Evolutionary conservation across 2,113 vertebrate species (phyloP).

Genomic region (Apistogramma diplotaenia): DNA sequence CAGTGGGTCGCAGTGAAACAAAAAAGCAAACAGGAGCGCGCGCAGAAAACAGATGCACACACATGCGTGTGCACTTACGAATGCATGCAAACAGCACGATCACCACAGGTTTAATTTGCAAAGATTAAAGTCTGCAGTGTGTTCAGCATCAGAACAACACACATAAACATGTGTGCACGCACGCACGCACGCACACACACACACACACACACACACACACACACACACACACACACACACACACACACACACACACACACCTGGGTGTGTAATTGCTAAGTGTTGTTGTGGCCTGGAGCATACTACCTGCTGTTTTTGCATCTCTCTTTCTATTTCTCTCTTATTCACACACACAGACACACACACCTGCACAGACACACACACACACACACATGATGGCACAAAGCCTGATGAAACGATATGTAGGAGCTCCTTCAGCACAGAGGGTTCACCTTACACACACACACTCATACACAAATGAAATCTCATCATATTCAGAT

Average conservation of each 20-base stretch:
- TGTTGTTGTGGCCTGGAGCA: constrained; percentile 58
- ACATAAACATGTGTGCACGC: neutral
- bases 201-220: constrained; percentile 23
- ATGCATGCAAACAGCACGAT: constrained; percentile 10
- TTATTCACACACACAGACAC: neutral
- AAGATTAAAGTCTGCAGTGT: constrained; percentile 70
- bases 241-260: constrained; percentile 29
- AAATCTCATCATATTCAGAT: constrained; percentile 75
- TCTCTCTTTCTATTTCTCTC: neutral
- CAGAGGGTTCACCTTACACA: constrained; percentile 34
- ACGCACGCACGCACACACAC: constrained; percentile 26
- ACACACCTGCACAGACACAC: constrained; percentile 3
- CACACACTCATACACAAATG: constrained; percentile 39
- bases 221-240: constrained; percentile 23
- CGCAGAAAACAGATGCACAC: neutral
- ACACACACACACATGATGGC: constrained; percentile 29
- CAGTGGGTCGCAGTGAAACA: constrained; percentile 38
- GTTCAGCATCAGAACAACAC: constrained; percentile 22
- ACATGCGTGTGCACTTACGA: neutral
- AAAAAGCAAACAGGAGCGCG: constrained; percentile 44
- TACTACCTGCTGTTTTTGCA: constrained; percentile 57
- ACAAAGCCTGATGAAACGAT: constrained; percentile 66
- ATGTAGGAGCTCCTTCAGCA: constrained; percentile 46
- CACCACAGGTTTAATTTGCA: constrained; percentile 69
- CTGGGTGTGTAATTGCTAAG: constrained; percentile 51